Evolutionary conservation across 2,888 invertebrate species (phyloP).

Genomic region (Caenorhabditis sp.): DNA sequence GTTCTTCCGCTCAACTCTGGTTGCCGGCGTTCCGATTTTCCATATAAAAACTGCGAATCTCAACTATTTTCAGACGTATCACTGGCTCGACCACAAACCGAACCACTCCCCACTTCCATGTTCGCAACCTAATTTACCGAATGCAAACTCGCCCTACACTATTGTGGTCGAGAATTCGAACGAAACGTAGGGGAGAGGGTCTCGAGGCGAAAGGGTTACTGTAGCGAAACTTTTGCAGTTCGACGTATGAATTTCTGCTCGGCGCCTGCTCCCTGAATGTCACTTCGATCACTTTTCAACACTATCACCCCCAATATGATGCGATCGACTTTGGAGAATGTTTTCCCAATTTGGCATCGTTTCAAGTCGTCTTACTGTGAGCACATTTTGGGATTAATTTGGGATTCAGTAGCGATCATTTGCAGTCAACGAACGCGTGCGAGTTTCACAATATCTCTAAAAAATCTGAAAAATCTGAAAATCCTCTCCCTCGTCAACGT

Average conservation of each 20-base stretch:
- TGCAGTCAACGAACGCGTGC: slow-evolving; percentile 39
- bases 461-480: slow-evolving; percentile 33
- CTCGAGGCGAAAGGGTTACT: too few species aligned
- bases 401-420: too few species aligned
- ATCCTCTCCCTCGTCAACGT: slow-evolving; percentile 63
- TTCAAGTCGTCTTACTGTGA: slow-evolving; percentile 47
- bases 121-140: slow-evolving; percentile 35
- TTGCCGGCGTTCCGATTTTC: background rate
- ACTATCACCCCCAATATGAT: slow-evolving; percentile 26
- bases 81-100: slow-evolving; percentile 45
- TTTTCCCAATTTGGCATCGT: slow-evolving; percentile 39
- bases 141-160: slow-evolving; percentile 23
- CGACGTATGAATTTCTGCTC: slow-evolving; percentile 29
- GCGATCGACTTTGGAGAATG: slow-evolving; percentile 31
- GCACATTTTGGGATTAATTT: background rate
- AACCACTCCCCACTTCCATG: slow-evolving; percentile 24
- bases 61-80: background rate
- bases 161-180: slow-evolving; percentile 48
- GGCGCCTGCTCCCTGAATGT: slow-evolving; percentile 53
- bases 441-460: slow-evolving; percentile 22
- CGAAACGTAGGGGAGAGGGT: background rate
- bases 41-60: background rate
- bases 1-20: background rate
- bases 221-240: slow-evolving; percentile 13
- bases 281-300: slow-evolving; percentile 51